Evolutionary conservation across 1,140 invertebrate species (phyloP), one percentile per base, ranked within the genome.

Genomic region (Diprion similis): DNA sequence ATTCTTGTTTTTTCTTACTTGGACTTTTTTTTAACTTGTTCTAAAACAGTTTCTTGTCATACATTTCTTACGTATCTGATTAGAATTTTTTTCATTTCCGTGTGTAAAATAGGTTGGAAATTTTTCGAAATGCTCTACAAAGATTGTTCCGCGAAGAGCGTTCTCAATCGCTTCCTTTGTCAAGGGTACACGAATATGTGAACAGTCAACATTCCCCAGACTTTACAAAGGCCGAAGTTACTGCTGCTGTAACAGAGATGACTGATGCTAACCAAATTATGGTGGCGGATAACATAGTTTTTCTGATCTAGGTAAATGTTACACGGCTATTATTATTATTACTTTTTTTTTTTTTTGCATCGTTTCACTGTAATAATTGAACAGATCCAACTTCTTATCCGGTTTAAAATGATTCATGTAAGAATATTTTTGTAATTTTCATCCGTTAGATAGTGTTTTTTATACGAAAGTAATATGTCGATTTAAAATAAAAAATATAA

Each of bases 181-280:
- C 82, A 0, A 89, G 89, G 66, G 88, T 96, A 11, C 86, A 88
- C 1, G 86, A 90, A 9, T 89, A 90, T 79, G 82, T 95, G 9
- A 93, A 92, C 81, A 86, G 90, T 45, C 88, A 92, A 75, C 89
- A 91, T 75, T 80, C 83, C 1, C 79, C 87, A n/a, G 84, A 90
- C 6, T 98, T 96, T 84, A 89, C 89, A 3, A 79, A 89, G 13
- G 91, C 87, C 15, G 97, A 99, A 89, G 90, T 98, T 8, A 86
- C 90, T 64, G 91, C 93, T 0, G 96, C 96, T 1, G 88, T 99
- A 11, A 87, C 93, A 13, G 90, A 89, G 72, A 97, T 99, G 96
- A 94, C 93, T 18, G 93, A 95, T 64, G 95, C 94, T 68, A 98
- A 98, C 88, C 94, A 97, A 85, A 91, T 99, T 24, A 97, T 98